Evolutionary conservation across 2,113 vertebrate species (phyloP), one percentile per base, ranked within the genome.

Genomic region (Silurus asotus): DNA sequence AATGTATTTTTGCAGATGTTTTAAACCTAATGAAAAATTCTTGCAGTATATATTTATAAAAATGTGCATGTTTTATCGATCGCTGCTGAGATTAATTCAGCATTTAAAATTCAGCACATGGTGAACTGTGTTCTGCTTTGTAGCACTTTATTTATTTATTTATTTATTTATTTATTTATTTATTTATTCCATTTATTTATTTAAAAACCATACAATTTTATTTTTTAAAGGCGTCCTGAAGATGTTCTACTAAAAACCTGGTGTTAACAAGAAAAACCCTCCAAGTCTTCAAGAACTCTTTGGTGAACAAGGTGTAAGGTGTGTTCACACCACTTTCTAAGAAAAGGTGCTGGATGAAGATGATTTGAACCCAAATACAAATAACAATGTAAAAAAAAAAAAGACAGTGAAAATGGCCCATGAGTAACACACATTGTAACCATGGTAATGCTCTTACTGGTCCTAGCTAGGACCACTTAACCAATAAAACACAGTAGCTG

Each of bases 1-100:
- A 58, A 83, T 78, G 6, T 25, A 2, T 75, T 84, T 62, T n/a
- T 6, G 23, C 53, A 45, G 17, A 15, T 55, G 28, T 53, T 51
- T 64, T 37, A 23, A 6, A 51, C 61, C 51, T 48, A 56, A 19
- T 74, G 20, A 59, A 10, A 59, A 83, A 6, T 10, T n/a, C 19
- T 49, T 84, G 53, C 48, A n/a, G 49, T 37, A 25, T 84, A 20
- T 79, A 37, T 80, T 76, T 79, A 65, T 9, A 65, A 3, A 72
- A 74, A 75, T 14, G 11, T 37, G 37, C 49, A 61, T 75, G 23
- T 74, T 74, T 59, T 61, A 67, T 69, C 49, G 51, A 72, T 62
- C 6, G 53, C 64, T 19, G 49, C 49, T 61, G 62, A 28, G 11
- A 20, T 45, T 59, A 59, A 56, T 86, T 62, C 61, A 62, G 45